These are phyloP conservation scores for Gadopsis bispinosus DNA, from an alignment of 2,797 vertebrate genomes.

Conservation along the genomic window DNA sequence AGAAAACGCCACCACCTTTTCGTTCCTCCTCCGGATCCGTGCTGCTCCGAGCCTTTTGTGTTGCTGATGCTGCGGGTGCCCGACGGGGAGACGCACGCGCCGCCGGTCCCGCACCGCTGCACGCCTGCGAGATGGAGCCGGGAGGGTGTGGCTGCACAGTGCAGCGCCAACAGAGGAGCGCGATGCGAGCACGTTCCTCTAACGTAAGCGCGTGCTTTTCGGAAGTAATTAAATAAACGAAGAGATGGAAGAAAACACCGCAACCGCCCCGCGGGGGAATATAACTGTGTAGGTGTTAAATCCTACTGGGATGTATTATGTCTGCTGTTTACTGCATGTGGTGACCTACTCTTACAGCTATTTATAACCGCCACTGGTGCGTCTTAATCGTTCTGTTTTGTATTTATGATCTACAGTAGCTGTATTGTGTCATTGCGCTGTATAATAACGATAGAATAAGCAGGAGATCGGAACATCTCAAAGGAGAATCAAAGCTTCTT, in stretches of 20 bases:
- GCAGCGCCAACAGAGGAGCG: constrained; percentile 14
- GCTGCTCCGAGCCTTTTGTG: constrained; percentile 81
- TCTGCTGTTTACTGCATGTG: neutral
- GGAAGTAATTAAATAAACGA: constrained; percentile 31
- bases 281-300: neutral
- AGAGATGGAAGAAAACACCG: constrained; percentile 12
- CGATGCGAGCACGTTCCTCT: constrained; percentile 56
- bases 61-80: constrained; percentile 87
- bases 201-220: constrained; percentile 44
- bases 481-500: too few relatives aligned
- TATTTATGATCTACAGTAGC: neutral
- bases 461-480: neutral
- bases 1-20: constrained; percentile 58
- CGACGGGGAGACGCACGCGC: constrained; percentile 80
- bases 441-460: neutral
- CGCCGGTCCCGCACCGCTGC: constrained; percentile 79
- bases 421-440: neutral
- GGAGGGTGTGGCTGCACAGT: constrained; percentile 80
- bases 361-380: neutral
- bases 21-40: constrained; percentile 45
- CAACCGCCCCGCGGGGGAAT: neutral
- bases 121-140: constrained; percentile 76
- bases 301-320: neutral
- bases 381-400: neutral
- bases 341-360: neutral